Base-by-base conservation (phyloP, 2,113 vertebrate genomes). In the Acrocephalus arundinaceus region DNA sequence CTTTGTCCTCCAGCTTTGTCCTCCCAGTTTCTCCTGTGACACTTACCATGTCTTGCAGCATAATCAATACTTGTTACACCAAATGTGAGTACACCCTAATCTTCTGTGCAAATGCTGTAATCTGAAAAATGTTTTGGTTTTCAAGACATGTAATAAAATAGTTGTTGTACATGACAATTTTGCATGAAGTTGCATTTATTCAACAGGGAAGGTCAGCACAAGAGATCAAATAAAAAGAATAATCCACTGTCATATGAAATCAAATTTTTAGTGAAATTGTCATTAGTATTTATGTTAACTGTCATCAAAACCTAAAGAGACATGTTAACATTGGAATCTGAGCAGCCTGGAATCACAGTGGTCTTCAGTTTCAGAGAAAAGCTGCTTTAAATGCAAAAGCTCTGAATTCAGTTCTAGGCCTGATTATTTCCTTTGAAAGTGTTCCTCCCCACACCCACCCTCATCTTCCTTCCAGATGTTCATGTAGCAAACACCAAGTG, bases 381-480 rank as follows among this genome's bases (percentile, higher is more conserved):
- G 52, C 87, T 97, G 70, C 83, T 97, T 97, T 94, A 92, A 83
- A 96, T 87, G 96, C 71, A 95, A 96, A 95, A 95, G 63, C 67
- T 73, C 41, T 95, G 61, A 96, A 97, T 97, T 97, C 67, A 95
- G 28, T 65, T 95, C 66, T 70, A 92, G 37, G 2, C 0, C 37
- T 97, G 93, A 96, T 96, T 97, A 83, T 97, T 97, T 94, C 85
- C 90, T 96, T 97, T 96, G 70, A 96, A 97, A 97, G 57, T 8
- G 2, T 43, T 95, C 88, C 39, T 82, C 89, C 87, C 49, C 52
- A 78, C 81, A 94, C 76, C 65, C 94, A 91, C 76, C 65, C 84
- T 90, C 92, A 94, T 97, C 92, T 97, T 97, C 91, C 52, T 92
- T 97, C 92, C 97, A 98, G 96, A 97, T 97, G 94, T 97, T 97